A percentile compares a stretch with the other conserved stretches of the same genome.
Conservation (phyloP, 2,113 vertebrate species). For the Chunga burmeisteri region DNA sequence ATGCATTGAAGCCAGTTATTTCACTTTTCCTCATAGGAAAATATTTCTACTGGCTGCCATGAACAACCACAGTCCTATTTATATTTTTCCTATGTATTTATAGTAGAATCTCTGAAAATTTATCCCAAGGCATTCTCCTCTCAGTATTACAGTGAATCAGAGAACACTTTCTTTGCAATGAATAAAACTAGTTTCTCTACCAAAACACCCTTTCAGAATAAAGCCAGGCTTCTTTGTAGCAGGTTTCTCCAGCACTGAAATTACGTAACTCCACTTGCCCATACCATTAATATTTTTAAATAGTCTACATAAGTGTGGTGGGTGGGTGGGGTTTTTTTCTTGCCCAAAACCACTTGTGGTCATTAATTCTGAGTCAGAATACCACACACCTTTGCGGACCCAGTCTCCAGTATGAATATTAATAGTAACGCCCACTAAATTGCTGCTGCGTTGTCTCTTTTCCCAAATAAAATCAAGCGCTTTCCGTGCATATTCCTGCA, state of each 20-base stretch:
- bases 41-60: background rate
- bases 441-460: conserved; percentile 97
- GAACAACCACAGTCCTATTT: background rate
- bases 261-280: background rate
- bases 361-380: background rate
- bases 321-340: rapidly evolving
- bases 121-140: background rate
- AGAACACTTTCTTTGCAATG: background rate
- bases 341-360: background rate
- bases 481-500: conserved; percentile 90
- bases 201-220: background rate
- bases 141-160: background rate
- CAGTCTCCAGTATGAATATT: conserved; percentile 99
- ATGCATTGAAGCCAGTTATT: background rate
- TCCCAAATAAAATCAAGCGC: conserved; percentile 98
- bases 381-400: conserved; percentile 81
- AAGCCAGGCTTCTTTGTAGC: background rate
- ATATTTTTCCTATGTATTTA: background rate
- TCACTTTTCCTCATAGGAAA: background rate
- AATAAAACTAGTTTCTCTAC: background rate
- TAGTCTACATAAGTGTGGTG: background rate
- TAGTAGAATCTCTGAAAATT: background rate
- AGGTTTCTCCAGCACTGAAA: background rate
- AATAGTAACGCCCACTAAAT: conserved; percentile 96
- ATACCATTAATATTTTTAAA: rapidly evolving